A percentile compares a stretch with the other conserved stretches of the same genome.
Evolutionary conservation across 2,113 vertebrate genomes (phyloP).

Genomic region (Thunnus maccoyii): DNA sequence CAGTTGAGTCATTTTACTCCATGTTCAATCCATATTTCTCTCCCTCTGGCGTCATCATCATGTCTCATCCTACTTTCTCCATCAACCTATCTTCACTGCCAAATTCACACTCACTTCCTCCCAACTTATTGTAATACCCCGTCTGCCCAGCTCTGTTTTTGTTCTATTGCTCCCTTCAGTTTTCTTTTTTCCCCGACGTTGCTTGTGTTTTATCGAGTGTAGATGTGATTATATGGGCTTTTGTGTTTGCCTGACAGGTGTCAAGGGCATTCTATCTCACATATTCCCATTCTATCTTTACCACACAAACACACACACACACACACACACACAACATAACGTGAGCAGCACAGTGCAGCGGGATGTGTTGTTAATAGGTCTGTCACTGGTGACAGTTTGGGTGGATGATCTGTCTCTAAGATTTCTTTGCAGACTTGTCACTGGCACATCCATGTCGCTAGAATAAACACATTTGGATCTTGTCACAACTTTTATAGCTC

Average conservation of each 20-base stretch:
- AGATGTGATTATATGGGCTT: conserved; percentile 73
- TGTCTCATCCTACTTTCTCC: conserved; percentile 45
- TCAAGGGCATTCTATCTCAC: conserved; percentile 76
- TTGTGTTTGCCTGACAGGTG: conserved; percentile 77
- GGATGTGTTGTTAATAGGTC: conserved; percentile 83
- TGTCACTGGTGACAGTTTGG: conserved; percentile 80
- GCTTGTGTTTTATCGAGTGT: conserved; percentile 66
- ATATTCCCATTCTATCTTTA: conserved; percentile 60
- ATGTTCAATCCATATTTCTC: conserved; percentile 18
- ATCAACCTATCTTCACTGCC: conserved; percentile 36
- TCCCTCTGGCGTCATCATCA: conserved; percentile 19
- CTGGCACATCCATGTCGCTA: conserved; percentile 64
- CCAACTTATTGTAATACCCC: conserved; percentile 48
- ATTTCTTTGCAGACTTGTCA: conserved; percentile 76
- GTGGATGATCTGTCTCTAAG: conserved; percentile 72
- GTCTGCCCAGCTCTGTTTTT: conserved; percentile 46
- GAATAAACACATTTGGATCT: conserved; percentile 81
- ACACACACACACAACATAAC: conserved; percentile 8
- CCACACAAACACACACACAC: conserved; percentile 35
- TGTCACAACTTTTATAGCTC: conserved; percentile 79
- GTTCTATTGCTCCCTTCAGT: conserved; percentile 45
- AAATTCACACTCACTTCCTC: conserved; percentile 47
- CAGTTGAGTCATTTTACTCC: conserved; percentile 29
- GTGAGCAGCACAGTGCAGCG: conserved; percentile 60
- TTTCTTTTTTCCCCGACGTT: conserved; percentile 20